phyloP scores from a whole-genome alignment of 2,797 vertebrate species.

The Gymnoscopelus microlampas region DNA sequence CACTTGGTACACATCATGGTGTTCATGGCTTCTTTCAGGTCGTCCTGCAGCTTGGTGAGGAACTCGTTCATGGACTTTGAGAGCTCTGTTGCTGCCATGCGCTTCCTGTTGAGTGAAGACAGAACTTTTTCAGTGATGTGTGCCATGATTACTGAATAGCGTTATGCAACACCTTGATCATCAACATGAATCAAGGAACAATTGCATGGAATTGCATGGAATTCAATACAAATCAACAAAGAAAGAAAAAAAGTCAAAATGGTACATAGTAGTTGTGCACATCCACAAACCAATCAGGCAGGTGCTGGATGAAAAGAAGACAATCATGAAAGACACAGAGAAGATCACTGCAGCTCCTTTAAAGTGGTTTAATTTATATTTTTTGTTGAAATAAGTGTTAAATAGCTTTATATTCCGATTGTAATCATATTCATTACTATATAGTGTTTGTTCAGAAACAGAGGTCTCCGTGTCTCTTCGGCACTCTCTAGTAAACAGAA shows the following conservation, averaged over 20 bases:
- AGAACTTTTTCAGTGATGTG: too few relatives aligned
- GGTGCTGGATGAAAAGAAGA: too few relatives aligned
- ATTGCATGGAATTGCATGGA: too few relatives aligned
- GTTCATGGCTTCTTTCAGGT: conserved; percentile 95
- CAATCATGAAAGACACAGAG: background rate
- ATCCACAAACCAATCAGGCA: too few relatives aligned
- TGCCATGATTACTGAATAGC: too few relatives aligned
- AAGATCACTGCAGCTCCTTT: background rate
- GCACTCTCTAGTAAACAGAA: too few relatives aligned
- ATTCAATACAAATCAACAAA: too few relatives aligned
- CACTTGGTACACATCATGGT: conserved; percentile 97
- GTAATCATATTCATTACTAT: background rate
- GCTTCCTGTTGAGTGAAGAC: conserved; percentile 79
- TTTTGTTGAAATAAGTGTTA: background rate
- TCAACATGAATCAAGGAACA: too few relatives aligned
- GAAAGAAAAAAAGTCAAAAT: too few relatives aligned
- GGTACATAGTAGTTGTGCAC: too few relatives aligned
- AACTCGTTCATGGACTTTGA: conserved; percentile 93
- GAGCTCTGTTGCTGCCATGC: conserved; percentile 91
- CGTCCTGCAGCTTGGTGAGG: conserved; percentile 92
- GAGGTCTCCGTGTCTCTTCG: too few relatives aligned
- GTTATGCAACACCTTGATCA: too few relatives aligned
- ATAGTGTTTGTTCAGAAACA: background rate
- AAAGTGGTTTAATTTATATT: background rate
- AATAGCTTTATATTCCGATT: background rate